Evolutionary conservation across 2,797 vertebrate genomes (phyloP).

Genomic region (Arctocebus calabarensis): DNA sequence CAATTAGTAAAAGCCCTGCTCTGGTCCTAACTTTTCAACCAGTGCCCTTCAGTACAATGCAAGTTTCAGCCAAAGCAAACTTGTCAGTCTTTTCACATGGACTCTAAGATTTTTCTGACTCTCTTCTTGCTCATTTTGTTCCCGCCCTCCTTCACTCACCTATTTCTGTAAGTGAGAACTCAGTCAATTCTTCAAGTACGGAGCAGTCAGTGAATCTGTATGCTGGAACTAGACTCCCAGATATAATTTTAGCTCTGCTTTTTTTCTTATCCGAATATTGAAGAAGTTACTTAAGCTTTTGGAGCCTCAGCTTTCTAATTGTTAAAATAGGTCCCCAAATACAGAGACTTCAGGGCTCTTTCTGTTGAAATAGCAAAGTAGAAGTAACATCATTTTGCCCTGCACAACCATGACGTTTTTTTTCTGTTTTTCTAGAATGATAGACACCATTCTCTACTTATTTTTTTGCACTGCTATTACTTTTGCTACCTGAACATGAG

Average conservation of each 20-base stretch:
- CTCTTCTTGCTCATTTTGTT: not conserved
- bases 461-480: not conserved
- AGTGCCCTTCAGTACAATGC: not conserved
- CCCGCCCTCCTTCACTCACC: not conserved
- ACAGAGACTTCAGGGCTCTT: not conserved
- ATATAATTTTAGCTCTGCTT: not conserved
- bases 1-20: too few species aligned
- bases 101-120: not conserved
- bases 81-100: not conserved
- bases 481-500: not conserved
- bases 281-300: not conserved
- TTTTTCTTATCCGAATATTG: not conserved
- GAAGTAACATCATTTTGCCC: not conserved
- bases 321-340: not conserved
- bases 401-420: not conserved
- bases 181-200: not conserved
- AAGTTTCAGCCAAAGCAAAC: not conserved
- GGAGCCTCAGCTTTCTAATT: not conserved
- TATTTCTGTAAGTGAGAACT: not conserved
- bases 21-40: not conserved
- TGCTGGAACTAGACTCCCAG: not conserved
- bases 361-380: not conserved
- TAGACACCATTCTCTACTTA: not conserved
- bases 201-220: not conserved
- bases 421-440: not conserved